Percentiles rank a stretch among this genome's conserved stretches.
Evolutionary conservation across 37 sponge, comb jelly and placozoan genomes (phyloP).

Genomic region (Amphimedon queenslandica): DNA sequence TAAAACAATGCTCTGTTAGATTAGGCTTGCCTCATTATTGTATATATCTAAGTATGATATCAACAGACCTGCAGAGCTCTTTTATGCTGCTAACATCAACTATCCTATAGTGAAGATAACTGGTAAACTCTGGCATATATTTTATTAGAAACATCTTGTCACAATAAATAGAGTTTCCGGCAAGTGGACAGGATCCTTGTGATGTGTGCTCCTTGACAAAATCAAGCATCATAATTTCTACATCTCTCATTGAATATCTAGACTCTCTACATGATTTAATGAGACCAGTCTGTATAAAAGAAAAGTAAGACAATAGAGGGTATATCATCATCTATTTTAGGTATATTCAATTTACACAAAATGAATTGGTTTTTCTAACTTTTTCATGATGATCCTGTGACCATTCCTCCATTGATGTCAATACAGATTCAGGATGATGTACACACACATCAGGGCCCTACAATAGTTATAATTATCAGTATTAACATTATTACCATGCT

Average conservation of each 20-base stretch:
- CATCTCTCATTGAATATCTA: conserved; percentile 25
- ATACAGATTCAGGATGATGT: conserved; percentile 65
- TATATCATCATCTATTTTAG: no score
- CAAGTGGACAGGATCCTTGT: conserved; percentile 74
- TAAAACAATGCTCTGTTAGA: no score
- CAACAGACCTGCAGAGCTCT: conserved; percentile 73
- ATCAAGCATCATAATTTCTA: conserved; percentile 51
- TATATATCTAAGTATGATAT: not conserved
- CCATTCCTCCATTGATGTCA: conserved; percentile 75
- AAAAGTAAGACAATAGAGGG: not conserved
- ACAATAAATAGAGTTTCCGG: conserved; percentile 79
- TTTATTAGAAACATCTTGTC: conserved; percentile 82
- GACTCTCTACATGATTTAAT: conserved; percentile 50
- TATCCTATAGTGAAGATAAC: conserved; percentile 80
- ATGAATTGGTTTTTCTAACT: no score
- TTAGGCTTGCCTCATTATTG: no score
- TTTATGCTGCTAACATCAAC: conserved; percentile 90
- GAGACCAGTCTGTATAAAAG: conserved; percentile 59
- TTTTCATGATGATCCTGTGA: conserved; percentile 72
- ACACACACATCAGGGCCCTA: conserved; percentile 74
- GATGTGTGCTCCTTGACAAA: conserved; percentile 55
- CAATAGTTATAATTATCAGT: no score
- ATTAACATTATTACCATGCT: no score
- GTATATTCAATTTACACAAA: no score
- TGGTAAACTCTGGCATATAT: conserved; percentile 76